Percentiles rank a stretch among this genome's conserved stretches.
These are phyloP conservation scores for Mormyrus lacerda DNA, from an alignment of 2,113 vertebrate genomes.

Conservation along the genomic window DNA sequence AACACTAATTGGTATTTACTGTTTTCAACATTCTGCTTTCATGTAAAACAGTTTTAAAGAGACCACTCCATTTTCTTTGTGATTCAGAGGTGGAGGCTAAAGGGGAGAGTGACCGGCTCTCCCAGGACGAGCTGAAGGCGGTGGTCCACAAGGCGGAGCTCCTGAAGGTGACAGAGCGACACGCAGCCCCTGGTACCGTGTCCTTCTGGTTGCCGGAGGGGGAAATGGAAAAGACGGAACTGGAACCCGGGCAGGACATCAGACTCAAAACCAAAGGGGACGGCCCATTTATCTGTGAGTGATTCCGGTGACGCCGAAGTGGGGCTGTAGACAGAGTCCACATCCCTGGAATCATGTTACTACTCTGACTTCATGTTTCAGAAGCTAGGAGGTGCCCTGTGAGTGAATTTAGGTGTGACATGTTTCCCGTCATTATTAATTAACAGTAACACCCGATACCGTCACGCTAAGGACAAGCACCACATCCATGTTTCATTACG, in stretches of 20 bases:
- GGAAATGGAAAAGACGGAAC: conserved; percentile 67
- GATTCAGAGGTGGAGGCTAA: conserved; percentile 69
- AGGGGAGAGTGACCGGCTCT: conserved; percentile 64
- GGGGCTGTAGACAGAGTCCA: not conserved
- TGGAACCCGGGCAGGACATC: conserved; percentile 63
- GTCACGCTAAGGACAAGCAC: not conserved
- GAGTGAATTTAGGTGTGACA: not conserved
- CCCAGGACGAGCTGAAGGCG: conserved; percentile 52
- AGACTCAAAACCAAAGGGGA: conserved; percentile 76
- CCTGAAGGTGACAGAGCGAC: conserved; percentile 53
- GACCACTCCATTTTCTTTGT: not conserved
- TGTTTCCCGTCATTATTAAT: not conserved
- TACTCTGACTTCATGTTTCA: not conserved
- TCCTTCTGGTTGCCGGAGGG: conserved; percentile 74
- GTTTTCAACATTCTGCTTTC: not conserved
- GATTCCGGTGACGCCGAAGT: not conserved
- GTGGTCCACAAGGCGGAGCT: conserved; percentile 65
- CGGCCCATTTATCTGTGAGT: conserved; percentile 75
- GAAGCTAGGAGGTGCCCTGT: not conserved
- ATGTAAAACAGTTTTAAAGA: not conserved
- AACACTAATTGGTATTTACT: not conserved
- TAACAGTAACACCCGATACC: not conserved
- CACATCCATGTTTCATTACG: not conserved
- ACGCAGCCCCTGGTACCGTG: conserved; percentile 55
- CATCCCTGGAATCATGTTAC: not conserved